A percentile compares a stretch with the other conserved stretches of the same genome.
phyloP scores from a whole-genome alignment of 2,113 vertebrate species.

The Crotalus viridis region DNA sequence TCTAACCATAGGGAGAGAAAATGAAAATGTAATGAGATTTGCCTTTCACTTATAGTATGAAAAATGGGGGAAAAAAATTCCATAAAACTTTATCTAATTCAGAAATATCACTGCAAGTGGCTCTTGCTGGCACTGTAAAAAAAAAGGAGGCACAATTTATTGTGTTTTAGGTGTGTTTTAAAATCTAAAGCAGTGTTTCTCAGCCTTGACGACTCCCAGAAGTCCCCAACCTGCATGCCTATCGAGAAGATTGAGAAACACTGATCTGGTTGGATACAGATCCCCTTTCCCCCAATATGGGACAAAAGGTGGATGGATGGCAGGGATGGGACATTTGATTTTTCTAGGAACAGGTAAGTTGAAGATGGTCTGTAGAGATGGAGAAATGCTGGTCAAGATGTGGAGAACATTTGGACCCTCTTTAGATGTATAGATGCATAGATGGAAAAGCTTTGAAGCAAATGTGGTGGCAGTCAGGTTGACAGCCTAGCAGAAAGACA shows the following conservation, averaged over 20 bases:
- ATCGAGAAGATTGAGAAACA: not conserved
- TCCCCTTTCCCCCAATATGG: not conserved
- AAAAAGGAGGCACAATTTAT: not conserved
- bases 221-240: not conserved
- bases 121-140: not conserved
- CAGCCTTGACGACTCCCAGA: no score
- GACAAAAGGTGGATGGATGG: not conserved
- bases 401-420: not conserved
- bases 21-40: conserved; percentile 9
- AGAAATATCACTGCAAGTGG: not conserved
- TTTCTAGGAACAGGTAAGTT: not conserved
- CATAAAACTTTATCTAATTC: not conserved
- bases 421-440: not conserved
- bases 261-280: not conserved
- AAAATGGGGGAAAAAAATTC: not conserved
- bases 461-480: not conserved
- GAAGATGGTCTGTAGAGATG: not conserved
- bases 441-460: not conserved
- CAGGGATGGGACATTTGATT: not conserved
- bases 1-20: not conserved
- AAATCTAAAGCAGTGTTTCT: not conserved
- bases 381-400: not conserved
- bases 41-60: not conserved
- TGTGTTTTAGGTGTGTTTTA: not conserved
- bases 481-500: not conserved